phyloP scores from a whole-genome alignment of 2,113 vertebrate species.

The Tychaedon coryphoeus region DNA sequence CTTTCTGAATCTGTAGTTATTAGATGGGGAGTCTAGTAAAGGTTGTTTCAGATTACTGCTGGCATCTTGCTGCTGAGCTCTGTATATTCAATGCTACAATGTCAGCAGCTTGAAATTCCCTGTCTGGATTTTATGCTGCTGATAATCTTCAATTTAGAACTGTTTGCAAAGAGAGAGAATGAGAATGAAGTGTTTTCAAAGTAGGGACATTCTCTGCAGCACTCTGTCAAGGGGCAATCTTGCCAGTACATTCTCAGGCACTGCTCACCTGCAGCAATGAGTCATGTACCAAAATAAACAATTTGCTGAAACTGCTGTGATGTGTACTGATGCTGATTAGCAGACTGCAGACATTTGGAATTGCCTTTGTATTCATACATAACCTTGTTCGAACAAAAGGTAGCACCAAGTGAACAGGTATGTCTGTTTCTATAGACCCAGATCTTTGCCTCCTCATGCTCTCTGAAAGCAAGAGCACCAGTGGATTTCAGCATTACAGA shows the following conservation, averaged over 20 bases:
- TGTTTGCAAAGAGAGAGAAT: not conserved
- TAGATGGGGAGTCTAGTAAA: constrained; percentile 32
- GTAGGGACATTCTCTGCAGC: not conserved
- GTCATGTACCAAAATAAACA: not conserved
- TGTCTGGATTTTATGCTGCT: constrained; percentile 48
- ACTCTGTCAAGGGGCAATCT: not conserved
- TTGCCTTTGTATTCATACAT: not conserved
- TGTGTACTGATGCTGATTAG: not conserved
- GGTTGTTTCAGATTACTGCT: constrained; percentile 55
- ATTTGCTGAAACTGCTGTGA: not conserved
- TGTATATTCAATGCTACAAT: constrained; percentile 62
- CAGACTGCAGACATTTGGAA: not conserved
- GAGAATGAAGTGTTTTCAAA: not conserved
- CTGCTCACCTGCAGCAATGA: not conserved
- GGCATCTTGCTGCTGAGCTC: constrained; percentile 66
- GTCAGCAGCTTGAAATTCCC: constrained; percentile 71
- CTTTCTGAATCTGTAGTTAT: constrained; percentile 57
- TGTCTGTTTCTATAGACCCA: not conserved
- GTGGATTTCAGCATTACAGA: not conserved
- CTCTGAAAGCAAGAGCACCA: not conserved
- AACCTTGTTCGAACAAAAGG: not conserved
- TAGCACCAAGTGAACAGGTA: not conserved
- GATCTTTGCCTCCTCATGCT: not conserved
- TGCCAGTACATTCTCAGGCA: not conserved
- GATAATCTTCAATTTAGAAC: constrained; percentile 61